A percentile compares a stretch with the other conserved stretches of the same genome.
phyloP scores from a whole-genome alignment of 2,888 invertebrate genomes.

The Cerastoderma edule region DNA sequence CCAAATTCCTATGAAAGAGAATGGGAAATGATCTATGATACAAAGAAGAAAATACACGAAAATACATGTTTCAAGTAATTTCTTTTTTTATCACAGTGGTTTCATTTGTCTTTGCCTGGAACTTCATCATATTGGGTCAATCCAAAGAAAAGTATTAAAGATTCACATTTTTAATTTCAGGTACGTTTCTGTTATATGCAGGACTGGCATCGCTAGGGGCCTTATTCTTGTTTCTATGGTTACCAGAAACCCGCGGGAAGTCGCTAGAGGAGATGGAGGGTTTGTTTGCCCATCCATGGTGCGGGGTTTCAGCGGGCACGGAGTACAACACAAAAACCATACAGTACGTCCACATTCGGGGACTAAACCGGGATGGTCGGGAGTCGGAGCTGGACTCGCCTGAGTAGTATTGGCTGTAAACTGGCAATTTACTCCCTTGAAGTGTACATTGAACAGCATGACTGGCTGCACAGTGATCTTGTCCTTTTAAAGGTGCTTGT shows the following conservation, averaged over 20 bases:
- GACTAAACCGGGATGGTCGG: conserved; percentile 83
- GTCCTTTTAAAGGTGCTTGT: too few relatives aligned
- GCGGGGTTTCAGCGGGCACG: conserved; percentile 65
- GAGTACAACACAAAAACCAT: conserved; percentile 81
- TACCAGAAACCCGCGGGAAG: conserved; percentile 86
- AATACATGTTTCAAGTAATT: not conserved
- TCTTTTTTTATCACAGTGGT: not conserved
- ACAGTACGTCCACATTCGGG: conserved; percentile 85
- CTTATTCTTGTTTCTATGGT: conserved; percentile 83
- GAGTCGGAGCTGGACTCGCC: conserved; percentile 82
- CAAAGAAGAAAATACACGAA: too few relatives aligned
- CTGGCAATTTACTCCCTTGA: too few relatives aligned
- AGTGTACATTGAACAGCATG: too few relatives aligned
- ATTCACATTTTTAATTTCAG: too few relatives aligned
- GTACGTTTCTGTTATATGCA: conserved; percentile 86
- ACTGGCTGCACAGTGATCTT: too few relatives aligned
- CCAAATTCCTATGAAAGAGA: too few relatives aligned
- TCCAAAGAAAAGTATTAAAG: too few relatives aligned
- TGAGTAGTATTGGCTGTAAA: conserved; percentile 61
- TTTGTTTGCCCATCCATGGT: conserved; percentile 83
- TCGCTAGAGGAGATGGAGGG: conserved; percentile 85
- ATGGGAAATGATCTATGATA: too few relatives aligned
- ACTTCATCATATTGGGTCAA: too few relatives aligned
- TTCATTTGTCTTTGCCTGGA: too few relatives aligned
- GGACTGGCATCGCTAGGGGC: conserved; percentile 83